A percentile compares a stretch with the other conserved stretches of the same genome.
Conservation (phyloP, 2,113 vertebrate genomes). For the Fulica atra region DNA sequence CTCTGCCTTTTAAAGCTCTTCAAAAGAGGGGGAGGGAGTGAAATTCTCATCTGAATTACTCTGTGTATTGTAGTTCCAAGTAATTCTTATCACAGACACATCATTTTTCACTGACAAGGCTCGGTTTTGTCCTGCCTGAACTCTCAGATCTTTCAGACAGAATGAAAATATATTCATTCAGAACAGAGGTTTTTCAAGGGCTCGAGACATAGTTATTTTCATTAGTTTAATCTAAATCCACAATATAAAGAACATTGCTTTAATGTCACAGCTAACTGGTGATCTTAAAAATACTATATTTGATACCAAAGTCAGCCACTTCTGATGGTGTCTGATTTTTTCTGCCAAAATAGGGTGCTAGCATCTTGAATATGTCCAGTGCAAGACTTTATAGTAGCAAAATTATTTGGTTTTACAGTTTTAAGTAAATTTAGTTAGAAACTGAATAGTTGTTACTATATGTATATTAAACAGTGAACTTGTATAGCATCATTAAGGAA, state of each 20-base stretch:
- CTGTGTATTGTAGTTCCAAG: background rate
- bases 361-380: slow-evolving; percentile 76
- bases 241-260: slow-evolving; percentile 44
- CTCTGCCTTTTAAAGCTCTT: slow-evolving; percentile 78
- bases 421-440: slow-evolving; percentile 73
- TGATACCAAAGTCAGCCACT: slow-evolving; percentile 64
- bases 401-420: slow-evolving; percentile 79
- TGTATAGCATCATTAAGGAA: slow-evolving; percentile 62
- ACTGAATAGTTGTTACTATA: slow-evolving; percentile 63
- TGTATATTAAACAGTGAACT: slow-evolving; percentile 53
- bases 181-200: slow-evolving; percentile 55
- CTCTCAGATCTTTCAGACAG: slow-evolving; percentile 51
- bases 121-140: slow-evolving; percentile 51
- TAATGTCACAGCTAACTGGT: slow-evolving; percentile 49
- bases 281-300: slow-evolving; percentile 55
- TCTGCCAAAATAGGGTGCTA: slow-evolving; percentile 56
- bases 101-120: slow-evolving; percentile 31
- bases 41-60: slow-evolving; percentile 55
- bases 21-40: slow-evolving; percentile 55
- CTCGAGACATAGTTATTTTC: slow-evolving; percentile 37
- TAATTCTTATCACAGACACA: slow-evolving; percentile 62
- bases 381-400: slow-evolving; percentile 82
- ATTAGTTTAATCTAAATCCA: slow-evolving; percentile 59
- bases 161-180: slow-evolving; percentile 61
- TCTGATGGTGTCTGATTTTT: slow-evolving; percentile 1